Evolutionary conservation across 2,888 invertebrate genomes (phyloP), one percentile per base, ranked within the genome.

Genomic region (Ligdia adustata): DNA sequence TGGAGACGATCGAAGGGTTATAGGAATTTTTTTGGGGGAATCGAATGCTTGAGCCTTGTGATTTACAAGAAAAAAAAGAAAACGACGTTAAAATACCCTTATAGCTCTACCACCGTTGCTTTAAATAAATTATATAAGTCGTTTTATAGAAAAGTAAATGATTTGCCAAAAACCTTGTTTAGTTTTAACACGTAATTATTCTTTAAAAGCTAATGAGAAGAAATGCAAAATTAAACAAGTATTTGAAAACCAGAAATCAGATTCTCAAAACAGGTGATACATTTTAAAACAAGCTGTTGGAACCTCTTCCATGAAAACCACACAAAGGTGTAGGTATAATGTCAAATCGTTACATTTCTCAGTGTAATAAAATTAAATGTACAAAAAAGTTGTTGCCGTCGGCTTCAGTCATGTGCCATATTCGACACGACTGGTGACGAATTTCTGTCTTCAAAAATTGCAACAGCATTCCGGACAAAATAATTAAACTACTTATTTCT

Each of bases 1-100:
- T 80, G 72, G 74, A 61, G 65, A 68, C 68, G 71, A 68, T 72
- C 71, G 69, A 63, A 66, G 69, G 69, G 62, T 22, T 69, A 72
- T 66, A 65, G 59, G 48, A 53, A 65, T 69, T 77, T 82, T 81
- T 84, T 79, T 75, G 69, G 64, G 69, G 54, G 69, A 71, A 72
- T 66, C 66, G 61, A 73, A 71, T 69, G 64, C 66, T 66, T 60
- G 64, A 56, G 51, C 42, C 16, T 40, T 22, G 54, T 52, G 55
- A 33, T 16, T 61, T 62, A 64, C 52, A 52, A 52, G 13, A 41
- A 40, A 44, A 52, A 55, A 45, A 47, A 41, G 29, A 13, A 32
- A 7, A 4, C n/a, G 18, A 31, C 4, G 14, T 18, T 28, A 11
- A 35, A 42, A 28, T 26, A 9, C 9, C 33, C 27, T 31, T 16